A percentile compares a stretch with the other conserved stretches of the same genome.
These are phyloP conservation scores for Drosophila kurseongensis DNA, from an alignment of 1,140 invertebrate species.

Conservation along the genomic window DNA sequence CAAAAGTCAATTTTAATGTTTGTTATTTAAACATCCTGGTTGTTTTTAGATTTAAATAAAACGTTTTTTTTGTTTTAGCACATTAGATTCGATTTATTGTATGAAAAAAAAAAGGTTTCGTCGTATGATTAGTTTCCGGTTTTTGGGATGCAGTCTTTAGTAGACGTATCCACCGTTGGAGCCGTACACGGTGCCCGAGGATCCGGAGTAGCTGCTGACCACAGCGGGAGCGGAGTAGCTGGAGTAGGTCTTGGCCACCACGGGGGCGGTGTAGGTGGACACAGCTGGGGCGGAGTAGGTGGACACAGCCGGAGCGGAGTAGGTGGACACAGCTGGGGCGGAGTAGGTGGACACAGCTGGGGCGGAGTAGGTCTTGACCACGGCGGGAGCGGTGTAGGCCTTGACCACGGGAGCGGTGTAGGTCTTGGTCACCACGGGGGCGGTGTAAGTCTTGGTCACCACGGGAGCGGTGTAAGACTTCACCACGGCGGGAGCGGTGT, in stretches of 20 bases:
- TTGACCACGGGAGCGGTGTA: conserved; percentile 23
- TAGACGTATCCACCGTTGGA: conserved; percentile 77
- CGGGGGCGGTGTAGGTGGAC: conserved; percentile 1
- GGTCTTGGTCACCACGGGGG: conserved; percentile 32
- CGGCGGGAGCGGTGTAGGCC: conserved; percentile 25
- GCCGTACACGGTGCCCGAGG: conserved; percentile 63
- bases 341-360: conserved; percentile 31
- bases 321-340: conserved; percentile 5
- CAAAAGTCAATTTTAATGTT: no score
- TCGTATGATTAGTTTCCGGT: conserved; percentile 28
- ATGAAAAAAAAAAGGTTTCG: conserved; percentile 50
- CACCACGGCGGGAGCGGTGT: conserved; percentile 11
- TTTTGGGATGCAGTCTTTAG: conserved; percentile 19
- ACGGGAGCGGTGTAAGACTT: conserved; percentile 22
- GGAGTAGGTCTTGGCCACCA: neutral
- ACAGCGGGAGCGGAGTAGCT: conserved; percentile 35
- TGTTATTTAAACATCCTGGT: neutral
- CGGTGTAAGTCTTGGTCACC: conserved; percentile 13
- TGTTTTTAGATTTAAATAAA: neutral
- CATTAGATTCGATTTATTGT: conserved; percentile 24
- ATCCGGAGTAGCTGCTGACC: conserved; percentile 22
- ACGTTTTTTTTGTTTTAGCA: conserved; percentile 11
- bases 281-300: conserved; percentile 5
- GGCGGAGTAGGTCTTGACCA: conserved; percentile 36
- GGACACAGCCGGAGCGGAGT: conserved; percentile 21